Evolutionary conservation across 2,888 invertebrate species (phyloP).

Genomic region (Meliscaeva auricollis): DNA sequence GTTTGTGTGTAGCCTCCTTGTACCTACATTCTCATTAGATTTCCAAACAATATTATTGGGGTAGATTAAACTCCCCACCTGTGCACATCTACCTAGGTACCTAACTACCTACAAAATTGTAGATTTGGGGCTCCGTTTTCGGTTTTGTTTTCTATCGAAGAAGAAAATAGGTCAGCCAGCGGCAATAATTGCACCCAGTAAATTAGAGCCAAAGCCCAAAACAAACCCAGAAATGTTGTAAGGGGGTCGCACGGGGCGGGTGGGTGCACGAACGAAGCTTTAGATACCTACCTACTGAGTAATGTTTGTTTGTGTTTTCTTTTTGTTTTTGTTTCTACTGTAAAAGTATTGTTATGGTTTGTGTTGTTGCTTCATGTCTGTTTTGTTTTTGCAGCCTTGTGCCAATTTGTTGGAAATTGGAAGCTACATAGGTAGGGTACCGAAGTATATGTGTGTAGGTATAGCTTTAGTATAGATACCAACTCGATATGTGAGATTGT

Average conservation of each 20-base stretch:
- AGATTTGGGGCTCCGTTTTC: neutral
- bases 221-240: conserved; percentile 15
- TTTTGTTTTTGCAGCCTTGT: conserved; percentile 43
- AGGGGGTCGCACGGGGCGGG: neutral
- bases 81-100: neutral
- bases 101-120: neutral
- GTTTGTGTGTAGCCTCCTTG: neutral
- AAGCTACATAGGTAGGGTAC: neutral
- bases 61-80: conserved; percentile 9
- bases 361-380: neutral
- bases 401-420: conserved; percentile 36
- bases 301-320: conserved; percentile 14
- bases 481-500: neutral
- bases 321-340: neutral
- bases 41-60: neutral
- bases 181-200: conserved; percentile 48
- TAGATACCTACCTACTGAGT: neutral
- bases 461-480: neutral
- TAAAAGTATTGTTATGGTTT: conserved; percentile 13
- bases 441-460: neutral
- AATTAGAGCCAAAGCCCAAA: conserved; percentile 18
- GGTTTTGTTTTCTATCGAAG: neutral
- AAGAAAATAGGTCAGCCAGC: conserved; percentile 70
- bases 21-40: conserved; percentile 9
- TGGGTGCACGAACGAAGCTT: conserved; percentile 12